A percentile compares a stretch with the other conserved stretches of the same genome.
Conservation (phyloP, 2,888 invertebrate genomes). For the Amphipyra berbera region DNA sequence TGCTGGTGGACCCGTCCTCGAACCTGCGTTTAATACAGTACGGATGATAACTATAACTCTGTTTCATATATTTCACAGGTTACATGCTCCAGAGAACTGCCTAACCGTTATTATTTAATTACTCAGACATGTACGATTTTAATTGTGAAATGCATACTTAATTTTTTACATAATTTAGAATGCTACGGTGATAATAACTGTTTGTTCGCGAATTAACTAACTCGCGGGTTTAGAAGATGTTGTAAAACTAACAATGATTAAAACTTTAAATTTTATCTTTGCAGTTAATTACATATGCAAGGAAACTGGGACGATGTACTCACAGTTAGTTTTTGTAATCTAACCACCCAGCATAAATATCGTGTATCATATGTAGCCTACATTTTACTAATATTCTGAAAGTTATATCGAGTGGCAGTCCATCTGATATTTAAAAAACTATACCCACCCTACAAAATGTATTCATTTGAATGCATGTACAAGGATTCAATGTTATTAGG, state of each 20-base stretch:
- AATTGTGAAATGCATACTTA: slow-evolving; percentile 62
- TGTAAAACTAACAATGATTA: slow-evolving; percentile 51
- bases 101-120: slow-evolving; percentile 63
- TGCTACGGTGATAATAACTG: slow-evolving; percentile 62
- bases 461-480: no score
- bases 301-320: slow-evolving; percentile 63
- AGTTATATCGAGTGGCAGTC: no score
- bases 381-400: background rate
- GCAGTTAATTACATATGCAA: slow-evolving; percentile 55
- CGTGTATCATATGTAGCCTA: background rate
- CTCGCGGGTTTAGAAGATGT: slow-evolving; percentile 40
- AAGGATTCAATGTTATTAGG: no score
- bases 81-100: slow-evolving; percentile 52
- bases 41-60: slow-evolving; percentile 1
- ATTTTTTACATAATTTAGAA: slow-evolving; percentile 49
- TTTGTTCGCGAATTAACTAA: slow-evolving; percentile 58
- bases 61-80: slow-evolving; percentile 24
- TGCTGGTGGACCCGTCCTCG: no score
- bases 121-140: slow-evolving; percentile 54
- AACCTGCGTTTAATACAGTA: no score
- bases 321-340: slow-evolving; percentile 57
- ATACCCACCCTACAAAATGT: no score
- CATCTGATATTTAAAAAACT: no score
- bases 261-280: slow-evolving; percentile 28
- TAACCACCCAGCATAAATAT: slow-evolving; percentile 25